These are phyloP conservation scores for Reinhardtius hippoglossoides DNA, from an alignment of 2,113 vertebrate species.

Conservation along the genomic window DNA sequence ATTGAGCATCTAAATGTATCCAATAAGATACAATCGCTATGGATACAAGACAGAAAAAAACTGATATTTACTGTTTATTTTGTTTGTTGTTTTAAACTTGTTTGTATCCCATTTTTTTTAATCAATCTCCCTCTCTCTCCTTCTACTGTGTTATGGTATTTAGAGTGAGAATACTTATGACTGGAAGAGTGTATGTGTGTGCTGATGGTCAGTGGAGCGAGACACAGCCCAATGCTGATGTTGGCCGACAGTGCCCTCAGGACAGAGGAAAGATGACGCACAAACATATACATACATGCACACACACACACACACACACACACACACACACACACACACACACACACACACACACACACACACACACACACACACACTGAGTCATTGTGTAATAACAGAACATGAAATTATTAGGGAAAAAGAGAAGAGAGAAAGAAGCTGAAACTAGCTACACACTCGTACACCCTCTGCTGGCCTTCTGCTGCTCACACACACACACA, in stretches of 20 bases:
- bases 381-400: slow-evolving; percentile 30
- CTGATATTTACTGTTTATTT: background rate
- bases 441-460: too few species aligned
- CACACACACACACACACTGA: slow-evolving; percentile 1
- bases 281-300: slow-evolving; percentile 21
- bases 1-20: too few species aligned
- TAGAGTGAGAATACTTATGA: background rate
- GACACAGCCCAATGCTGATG: slow-evolving; percentile 55
- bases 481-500: background rate
- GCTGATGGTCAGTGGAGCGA: slow-evolving; percentile 61
- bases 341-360: background rate
- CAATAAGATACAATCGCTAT: too few species aligned
- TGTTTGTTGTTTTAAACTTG: background rate
- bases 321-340: too few species aligned
- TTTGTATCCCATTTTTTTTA: background rate
- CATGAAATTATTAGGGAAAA: background rate
- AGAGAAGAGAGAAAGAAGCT: background rate
- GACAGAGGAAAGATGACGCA: slow-evolving; percentile 33
- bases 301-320: slow-evolving; percentile 3
- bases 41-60: background rate
- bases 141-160: background rate
- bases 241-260: slow-evolving; percentile 55
- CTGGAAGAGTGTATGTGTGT: slow-evolving; percentile 4
- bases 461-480: slow-evolving; percentile 31
- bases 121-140: background rate